These are phyloP conservation scores for Dendrocincla tyrannina DNA, from an alignment of 2,797 vertebrate species.

Conservation along the genomic window DNA sequence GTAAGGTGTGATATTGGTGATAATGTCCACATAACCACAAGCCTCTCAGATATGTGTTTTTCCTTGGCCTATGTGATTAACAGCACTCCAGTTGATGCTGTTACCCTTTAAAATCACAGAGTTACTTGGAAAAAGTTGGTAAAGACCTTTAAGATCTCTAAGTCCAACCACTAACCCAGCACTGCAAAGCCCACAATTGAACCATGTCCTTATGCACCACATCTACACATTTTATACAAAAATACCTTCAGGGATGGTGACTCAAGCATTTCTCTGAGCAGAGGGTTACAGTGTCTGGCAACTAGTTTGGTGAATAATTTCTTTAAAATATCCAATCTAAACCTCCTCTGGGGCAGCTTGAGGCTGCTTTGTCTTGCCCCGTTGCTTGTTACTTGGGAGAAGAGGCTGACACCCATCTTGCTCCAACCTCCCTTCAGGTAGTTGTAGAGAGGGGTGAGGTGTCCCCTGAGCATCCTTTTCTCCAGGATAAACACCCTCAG, in stretches of 20 bases:
- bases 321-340: neutral
- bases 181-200: neutral
- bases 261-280: neutral
- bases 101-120: neutral
- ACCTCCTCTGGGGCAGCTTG: neutral
- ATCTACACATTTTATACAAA: accelerated
- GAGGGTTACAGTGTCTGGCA: neutral
- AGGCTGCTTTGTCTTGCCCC: neutral
- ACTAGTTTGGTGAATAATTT: neutral
- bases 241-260: neutral
- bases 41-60: neutral
- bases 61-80: neutral
- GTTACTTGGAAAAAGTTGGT: neutral
- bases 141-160: neutral
- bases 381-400: neutral
- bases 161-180: neutral
- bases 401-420: accelerated
- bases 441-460: neutral
- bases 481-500: neutral
- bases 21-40: neutral
- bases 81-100: neutral
- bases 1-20: neutral
- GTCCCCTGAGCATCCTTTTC: neutral
- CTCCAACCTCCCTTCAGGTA: neutral
- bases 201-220: accelerated